Evolutionary conservation across 1,140 invertebrate genomes (phyloP).

Genomic region (Apolygus lucorum): DNA sequence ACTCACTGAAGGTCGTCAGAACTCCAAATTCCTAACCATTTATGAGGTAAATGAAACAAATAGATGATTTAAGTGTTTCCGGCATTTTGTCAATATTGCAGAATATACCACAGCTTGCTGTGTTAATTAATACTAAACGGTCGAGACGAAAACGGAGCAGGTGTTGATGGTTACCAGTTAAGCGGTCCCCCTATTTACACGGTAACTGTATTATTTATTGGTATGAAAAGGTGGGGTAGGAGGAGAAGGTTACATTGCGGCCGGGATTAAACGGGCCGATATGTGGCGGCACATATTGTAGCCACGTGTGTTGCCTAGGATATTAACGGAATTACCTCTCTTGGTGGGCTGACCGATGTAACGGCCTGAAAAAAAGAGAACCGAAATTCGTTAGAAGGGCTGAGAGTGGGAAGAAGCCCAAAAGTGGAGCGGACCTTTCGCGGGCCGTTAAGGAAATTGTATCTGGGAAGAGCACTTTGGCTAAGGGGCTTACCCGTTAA

Average conservation of each 20-base stretch:
- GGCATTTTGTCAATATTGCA: no score
- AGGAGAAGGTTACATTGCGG: background rate
- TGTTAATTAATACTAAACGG: background rate
- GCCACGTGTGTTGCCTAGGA: slow-evolving; percentile 5
- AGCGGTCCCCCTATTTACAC: slow-evolving; percentile 1
- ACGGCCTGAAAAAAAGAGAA: slow-evolving; percentile 13
- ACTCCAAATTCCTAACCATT: no score
- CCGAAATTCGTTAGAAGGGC: slow-evolving; percentile 4
- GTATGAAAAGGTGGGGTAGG: background rate
- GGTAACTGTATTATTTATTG: slow-evolving; percentile 16
- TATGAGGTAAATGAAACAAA: no score
- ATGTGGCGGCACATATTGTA: background rate
- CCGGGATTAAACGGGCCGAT: background rate
- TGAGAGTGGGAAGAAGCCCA: background rate
- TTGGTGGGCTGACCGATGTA: background rate
- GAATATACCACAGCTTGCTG: no score
- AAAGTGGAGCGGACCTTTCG: background rate
- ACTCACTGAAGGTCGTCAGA: no score
- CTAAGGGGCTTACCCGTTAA: slow-evolving; percentile 15
- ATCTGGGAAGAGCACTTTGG: slow-evolving; percentile 20
- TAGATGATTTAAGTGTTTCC: no score
- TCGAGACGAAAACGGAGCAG: background rate
- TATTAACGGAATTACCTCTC: slow-evolving; percentile 19
- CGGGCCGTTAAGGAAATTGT: slow-evolving; percentile 22
- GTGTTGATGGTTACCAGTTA: background rate